phyloP scores from a whole-genome alignment of 1,140 invertebrate species.

The Akabosia matsudoensis region DNA sequence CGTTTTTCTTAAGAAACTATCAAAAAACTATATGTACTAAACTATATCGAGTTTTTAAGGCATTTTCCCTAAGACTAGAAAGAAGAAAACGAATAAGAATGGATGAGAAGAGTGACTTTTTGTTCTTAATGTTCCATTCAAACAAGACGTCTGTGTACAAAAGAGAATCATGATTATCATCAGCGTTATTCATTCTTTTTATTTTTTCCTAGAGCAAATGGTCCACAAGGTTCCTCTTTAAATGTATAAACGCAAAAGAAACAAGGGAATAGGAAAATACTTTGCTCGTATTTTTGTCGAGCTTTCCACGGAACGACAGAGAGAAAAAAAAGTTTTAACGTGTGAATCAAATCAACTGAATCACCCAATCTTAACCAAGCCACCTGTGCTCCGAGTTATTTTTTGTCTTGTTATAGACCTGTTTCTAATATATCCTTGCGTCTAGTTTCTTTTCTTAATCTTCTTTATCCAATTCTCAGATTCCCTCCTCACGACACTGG shows the following conservation, averaged over 20 bases:
- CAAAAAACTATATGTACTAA: too few relatives aligned
- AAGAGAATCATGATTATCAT: neutral
- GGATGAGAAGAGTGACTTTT: slow-evolving; percentile 11
- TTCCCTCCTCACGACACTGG: neutral
- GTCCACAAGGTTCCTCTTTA: neutral
- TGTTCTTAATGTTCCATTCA: slow-evolving; percentile 19
- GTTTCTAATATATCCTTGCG: neutral
- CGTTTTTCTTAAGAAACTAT: neutral
- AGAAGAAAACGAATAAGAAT: too few relatives aligned
- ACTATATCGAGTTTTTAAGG: too few relatives aligned
- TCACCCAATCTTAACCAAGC: slow-evolving; percentile 16
- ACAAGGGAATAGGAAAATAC: neutral
- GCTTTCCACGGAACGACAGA: slow-evolving; percentile 15
- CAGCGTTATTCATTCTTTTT: too few relatives aligned
- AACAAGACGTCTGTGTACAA: neutral
- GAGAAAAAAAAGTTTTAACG: slow-evolving; percentile 19
- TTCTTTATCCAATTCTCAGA: slow-evolving; percentile 18
- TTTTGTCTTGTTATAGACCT: neutral
- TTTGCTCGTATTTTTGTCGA: neutral
- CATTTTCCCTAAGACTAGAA: too few relatives aligned
- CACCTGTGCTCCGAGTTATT: neutral
- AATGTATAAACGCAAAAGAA: neutral
- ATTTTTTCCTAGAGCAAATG: neutral
- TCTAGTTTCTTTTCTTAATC: neutral
- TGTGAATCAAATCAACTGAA: slow-evolving; percentile 22